Evolutionary conservation across 2,113 vertebrate genomes (phyloP), one percentile per base, ranked within the genome.

Genomic region (Ceyx margarethae): DNA sequence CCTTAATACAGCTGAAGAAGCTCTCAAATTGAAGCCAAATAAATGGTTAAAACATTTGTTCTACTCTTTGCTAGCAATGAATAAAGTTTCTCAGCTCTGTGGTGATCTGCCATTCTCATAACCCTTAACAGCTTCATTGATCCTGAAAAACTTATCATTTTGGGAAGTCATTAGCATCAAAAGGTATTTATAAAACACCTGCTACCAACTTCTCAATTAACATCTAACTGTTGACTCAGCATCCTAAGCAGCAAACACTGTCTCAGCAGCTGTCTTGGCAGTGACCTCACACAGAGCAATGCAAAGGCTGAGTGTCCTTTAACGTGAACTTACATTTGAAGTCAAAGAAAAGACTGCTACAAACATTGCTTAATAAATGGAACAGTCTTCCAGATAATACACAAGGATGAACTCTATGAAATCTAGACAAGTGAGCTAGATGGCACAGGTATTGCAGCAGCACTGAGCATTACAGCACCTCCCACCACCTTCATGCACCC

Each of bases 121-220:
- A 82, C 66, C 35, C 60, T 69, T 92, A 82, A 86, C 66, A 92
- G 82, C 61, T 86, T 84, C 80, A 91, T 2, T 68, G 91, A 94
- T 87, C 84, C 85, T 90, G 71, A 95, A 87, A 87, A 95, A 67
- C 53, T 68, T 79, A 57, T 6, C 64, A 93, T 94, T 96, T 93
- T 65, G 75, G 50, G 56, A 95, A 86, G 53, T 45, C 64, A 89
- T 89, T 66, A 86, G 20, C 82, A 91, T 75, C 81, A 91, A 89
- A 79, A 74, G 13, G 40, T 53, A 80, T 80, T 85, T 82, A 76
- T 71, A 50, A 85, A 54, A 46, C 80, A 90, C 46, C 83, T 93
- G 89, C 83, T 77, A 74, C 37, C 56, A 74, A 43, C 43, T 28
- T 17, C 1, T 10, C 43, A 56, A 84, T 75, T 81, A 92, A 33